Conservation (phyloP, 2,797 vertebrate genomes). For the Fringilla coelebs region DNA sequence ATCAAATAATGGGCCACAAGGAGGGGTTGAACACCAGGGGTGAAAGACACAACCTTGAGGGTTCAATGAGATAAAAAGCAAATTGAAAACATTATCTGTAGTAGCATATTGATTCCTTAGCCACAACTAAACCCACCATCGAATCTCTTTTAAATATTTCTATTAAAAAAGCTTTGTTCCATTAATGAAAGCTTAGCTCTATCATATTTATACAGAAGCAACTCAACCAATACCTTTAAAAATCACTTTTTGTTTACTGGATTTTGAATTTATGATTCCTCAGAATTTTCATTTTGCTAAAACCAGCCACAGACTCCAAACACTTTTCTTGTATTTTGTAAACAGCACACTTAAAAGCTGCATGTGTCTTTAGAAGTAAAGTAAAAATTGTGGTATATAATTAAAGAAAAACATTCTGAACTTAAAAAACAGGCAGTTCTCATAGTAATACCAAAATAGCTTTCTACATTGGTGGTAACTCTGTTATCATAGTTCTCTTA, state of each 20-base stretch:
- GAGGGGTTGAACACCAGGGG: not conserved
- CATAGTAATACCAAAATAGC: not conserved
- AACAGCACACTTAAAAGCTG: not conserved
- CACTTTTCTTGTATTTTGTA: not conserved
- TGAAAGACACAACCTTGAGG: not conserved
- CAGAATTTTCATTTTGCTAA: not conserved
- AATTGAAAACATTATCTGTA: not conserved
- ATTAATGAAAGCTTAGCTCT: not conserved
- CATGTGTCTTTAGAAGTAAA: not conserved
- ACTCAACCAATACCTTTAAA: not conserved
- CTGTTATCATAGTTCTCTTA: not conserved
- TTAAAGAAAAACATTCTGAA: not conserved
- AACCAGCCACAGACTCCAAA: not conserved
- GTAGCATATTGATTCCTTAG: not conserved
- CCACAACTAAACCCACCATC: not conserved
- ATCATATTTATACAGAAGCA: not conserved
- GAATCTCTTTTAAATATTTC: not conserved
- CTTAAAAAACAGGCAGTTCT: not conserved
- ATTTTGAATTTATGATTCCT: not conserved
- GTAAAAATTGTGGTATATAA: rapidly evolving
- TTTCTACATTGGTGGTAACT: not conserved
- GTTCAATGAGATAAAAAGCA: not conserved
- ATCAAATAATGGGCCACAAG: not conserved
- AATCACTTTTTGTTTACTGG: not conserved
- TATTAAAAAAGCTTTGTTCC: not conserved